Evolutionary conservation across 2,113 vertebrate genomes (phyloP), one percentile per base, ranked within the genome.

Genomic region (Orycteropus afer): DNA sequence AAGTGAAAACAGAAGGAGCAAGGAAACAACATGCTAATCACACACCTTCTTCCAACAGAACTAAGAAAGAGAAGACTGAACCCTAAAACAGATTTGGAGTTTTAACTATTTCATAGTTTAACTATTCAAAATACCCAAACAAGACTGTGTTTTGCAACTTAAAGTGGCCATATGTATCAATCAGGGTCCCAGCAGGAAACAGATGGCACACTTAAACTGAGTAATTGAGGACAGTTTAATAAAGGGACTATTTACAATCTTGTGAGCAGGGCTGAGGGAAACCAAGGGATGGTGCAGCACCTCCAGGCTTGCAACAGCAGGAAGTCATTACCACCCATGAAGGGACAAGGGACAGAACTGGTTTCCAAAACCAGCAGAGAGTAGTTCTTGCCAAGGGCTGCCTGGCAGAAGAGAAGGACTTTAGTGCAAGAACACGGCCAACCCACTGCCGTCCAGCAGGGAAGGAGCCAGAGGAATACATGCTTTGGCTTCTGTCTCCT

Each of bases 61-160:
- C 15, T 63, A 42, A 79, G 49, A 73, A 57, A 86, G 45, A 51
- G 8, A 51, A 78, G 7, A 78, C 6, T 67, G 55, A 57, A 37
- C 49, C 32, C 45, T 94, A 63, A 57, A 34, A 91, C 37, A 3
- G 22, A 94, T 37, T 76, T 80, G 37, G 34, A 69, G n/a, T 65
- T 83, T 96, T 79, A 93, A 86, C 84, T 81, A 65, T 94, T 79
- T 86, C 83, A 34, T 51, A 22, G 42, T 57, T 74, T 57, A 45
- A 65, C 83, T 29, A 59, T 78, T 83, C 63, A 80, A 65, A 90
- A 80, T 59, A 63, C 17, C 63, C 65, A 61, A 86, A 34, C 2
- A 14, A 76, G 37, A n/a, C 42, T 42, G 32, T 80, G n/a, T 86
- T 91, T 85, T 86, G 18, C 67, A 53, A 86, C 23, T 27, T 74